A percentile compares a stretch with the other conserved stretches of the same genome.
Conservation (phyloP, 2,888 invertebrate species). For the Fragum whitleyi region DNA sequence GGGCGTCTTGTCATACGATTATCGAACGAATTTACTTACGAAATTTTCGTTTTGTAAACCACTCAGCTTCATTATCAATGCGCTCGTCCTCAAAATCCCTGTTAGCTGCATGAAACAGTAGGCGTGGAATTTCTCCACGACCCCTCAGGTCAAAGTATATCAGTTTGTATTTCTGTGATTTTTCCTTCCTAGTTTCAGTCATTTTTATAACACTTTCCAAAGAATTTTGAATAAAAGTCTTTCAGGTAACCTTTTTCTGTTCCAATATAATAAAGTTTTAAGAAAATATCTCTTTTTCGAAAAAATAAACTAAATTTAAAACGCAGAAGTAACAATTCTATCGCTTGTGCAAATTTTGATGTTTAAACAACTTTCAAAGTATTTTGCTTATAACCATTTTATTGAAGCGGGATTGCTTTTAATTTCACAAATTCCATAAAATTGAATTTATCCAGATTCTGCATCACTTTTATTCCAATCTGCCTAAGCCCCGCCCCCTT, state of each 20-base stretch:
- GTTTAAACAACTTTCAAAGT: neutral
- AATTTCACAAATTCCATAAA: slow-evolving; percentile 5
- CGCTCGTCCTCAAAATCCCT: slow-evolving; percentile 53
- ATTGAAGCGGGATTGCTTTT: neutral
- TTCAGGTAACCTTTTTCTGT: no score
- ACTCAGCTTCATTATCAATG: slow-evolving; percentile 46
- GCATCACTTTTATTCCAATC: slow-evolving; percentile 24
- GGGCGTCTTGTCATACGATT: no score
- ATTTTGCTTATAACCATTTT: neutral
- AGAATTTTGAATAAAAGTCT: no score
- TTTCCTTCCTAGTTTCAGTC: slow-evolving; percentile 19
- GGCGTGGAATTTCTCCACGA: slow-evolving; percentile 57
- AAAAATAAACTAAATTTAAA: no score
- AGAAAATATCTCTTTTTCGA: no score
- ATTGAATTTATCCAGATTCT: slow-evolving; percentile 5
- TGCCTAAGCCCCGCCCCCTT: slow-evolving; percentile 6
- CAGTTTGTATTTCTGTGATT: slow-evolving; percentile 39
- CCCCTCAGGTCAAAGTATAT: slow-evolving; percentile 59
- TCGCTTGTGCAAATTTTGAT: neutral
- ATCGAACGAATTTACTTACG: slow-evolving; percentile 37
- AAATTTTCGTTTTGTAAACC: slow-evolving; percentile 43
- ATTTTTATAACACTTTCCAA: neutral
- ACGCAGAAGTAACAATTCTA: no score
- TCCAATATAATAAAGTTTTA: no score
- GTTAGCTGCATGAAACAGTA: slow-evolving; percentile 56